phyloP scores from a whole-genome alignment of 2,113 vertebrate species.

The Puffinus mauretanicus region DNA sequence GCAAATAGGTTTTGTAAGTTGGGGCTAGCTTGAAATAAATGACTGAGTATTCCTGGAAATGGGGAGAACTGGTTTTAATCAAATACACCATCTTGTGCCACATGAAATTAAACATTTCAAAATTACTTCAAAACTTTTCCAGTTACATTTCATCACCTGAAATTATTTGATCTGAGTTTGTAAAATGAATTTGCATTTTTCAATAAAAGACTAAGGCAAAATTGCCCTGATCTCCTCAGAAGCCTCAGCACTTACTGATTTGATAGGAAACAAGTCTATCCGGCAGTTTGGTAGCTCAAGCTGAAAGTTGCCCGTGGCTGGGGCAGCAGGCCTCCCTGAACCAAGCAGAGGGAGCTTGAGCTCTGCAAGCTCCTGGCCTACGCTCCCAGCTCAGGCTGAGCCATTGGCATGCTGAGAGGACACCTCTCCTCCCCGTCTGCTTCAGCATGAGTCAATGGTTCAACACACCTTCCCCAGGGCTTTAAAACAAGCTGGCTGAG shows the following conservation, averaged over 20 bases:
- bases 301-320: not conserved
- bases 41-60: not conserved
- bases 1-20: not conserved
- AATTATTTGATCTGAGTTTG: not conserved
- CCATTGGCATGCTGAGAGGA: rapidly evolving
- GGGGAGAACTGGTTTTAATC: not conserved
- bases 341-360: not conserved
- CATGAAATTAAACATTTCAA: not conserved
- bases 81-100: not conserved
- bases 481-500: not conserved
- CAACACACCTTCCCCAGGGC: not conserved
- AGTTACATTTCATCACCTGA: not conserved
- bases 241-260: not conserved
- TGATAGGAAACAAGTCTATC: not conserved
- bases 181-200: not conserved
- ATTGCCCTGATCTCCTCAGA: not conserved
- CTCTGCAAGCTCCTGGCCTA: not conserved
- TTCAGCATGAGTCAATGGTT: not conserved
- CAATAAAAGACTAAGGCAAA: not conserved
- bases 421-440: not conserved
- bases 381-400: not conserved
- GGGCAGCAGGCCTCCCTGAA: not conserved
- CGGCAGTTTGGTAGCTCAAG: not conserved
- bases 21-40: not conserved
- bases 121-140: not conserved